Conservation (phyloP, 1,140 invertebrate genomes). For the Melanaphis sacchari region DNA sequence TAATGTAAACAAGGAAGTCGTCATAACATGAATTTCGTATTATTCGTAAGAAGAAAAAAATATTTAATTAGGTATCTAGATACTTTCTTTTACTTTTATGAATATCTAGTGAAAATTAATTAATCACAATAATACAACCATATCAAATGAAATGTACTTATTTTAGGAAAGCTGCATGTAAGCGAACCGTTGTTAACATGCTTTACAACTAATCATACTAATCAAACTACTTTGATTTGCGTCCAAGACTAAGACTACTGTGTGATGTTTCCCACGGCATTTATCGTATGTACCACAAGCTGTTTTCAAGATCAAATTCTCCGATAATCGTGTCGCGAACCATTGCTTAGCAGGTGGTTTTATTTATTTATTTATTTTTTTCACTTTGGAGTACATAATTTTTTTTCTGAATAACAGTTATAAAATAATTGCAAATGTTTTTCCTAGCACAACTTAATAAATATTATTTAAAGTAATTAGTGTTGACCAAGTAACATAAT, state of each 20-base stretch:
- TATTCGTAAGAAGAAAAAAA: neutral
- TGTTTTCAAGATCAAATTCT: conserved; percentile 53
- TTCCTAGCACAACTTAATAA: neutral
- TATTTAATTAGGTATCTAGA: neutral
- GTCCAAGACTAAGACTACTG: conserved; percentile 45
- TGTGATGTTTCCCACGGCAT: conserved; percentile 55
- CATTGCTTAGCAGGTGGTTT: conserved; percentile 27
- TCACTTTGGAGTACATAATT: neutral
- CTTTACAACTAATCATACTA: conserved; percentile 52
- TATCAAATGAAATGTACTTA: neutral
- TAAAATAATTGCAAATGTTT: neutral
- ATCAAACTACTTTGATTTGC: conserved; percentile 39
- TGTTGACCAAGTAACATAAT: neutral
- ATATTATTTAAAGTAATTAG: neutral
- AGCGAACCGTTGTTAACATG: conserved; percentile 33
- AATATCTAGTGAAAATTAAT: neutral
- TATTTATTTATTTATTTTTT: conserved; percentile 12
- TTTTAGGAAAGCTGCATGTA: neutral
- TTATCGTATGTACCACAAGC: conserved; percentile 43
- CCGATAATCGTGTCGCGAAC: conserved; percentile 40
- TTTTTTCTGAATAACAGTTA: neutral
- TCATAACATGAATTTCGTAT: neutral
- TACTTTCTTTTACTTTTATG: neutral
- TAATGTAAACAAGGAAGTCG: neutral
- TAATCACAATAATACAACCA: neutral